A percentile compares a stretch with the other conserved stretches of the same genome.
phyloP scores from a whole-genome alignment of 1,140 invertebrate genomes.

The Macrocentrus cingulum region DNA sequence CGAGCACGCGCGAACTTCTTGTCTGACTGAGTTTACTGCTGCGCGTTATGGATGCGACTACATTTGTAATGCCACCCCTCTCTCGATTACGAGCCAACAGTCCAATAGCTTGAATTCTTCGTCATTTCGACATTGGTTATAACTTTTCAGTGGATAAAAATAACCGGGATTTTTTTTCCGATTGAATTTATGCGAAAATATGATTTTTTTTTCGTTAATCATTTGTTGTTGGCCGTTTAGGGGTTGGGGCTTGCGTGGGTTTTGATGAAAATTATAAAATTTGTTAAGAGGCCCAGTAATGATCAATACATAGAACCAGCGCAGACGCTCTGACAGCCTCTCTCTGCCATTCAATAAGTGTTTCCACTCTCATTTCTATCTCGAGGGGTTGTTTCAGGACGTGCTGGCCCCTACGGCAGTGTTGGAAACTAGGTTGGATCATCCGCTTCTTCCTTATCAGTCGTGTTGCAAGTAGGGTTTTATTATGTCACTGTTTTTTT shows the following conservation, averaged over 20 bases:
- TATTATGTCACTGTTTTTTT: background rate
- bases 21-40: constrained; percentile 20
- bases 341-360: constrained; percentile 44
- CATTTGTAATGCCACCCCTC: constrained; percentile 24
- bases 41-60: constrained; percentile 26
- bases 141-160: no score
- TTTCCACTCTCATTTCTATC: constrained; percentile 33
- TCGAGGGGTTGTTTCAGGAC: constrained; percentile 21
- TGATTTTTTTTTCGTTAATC: no score
- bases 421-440: constrained; percentile 37
- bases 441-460: constrained; percentile 32
- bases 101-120: constrained; percentile 22
- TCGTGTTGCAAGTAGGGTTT: constrained; percentile 14
- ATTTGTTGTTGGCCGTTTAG: no score
- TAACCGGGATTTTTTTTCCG: no score
- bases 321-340: constrained; percentile 44
- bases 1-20: constrained; percentile 10
- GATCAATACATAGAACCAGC: constrained; percentile 54
- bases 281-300: constrained; percentile 58
- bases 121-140: constrained; percentile 10
- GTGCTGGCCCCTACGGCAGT: constrained; percentile 53
- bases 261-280: constrained; percentile 57
- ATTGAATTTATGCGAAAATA: no score
- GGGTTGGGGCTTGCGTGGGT: no score
- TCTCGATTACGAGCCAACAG: constrained; percentile 25